Percentiles rank a stretch among this genome's conserved stretches.
phyloP scores from a whole-genome alignment of 2,113 vertebrate genomes.

The Pseudorasbora parva region DNA sequence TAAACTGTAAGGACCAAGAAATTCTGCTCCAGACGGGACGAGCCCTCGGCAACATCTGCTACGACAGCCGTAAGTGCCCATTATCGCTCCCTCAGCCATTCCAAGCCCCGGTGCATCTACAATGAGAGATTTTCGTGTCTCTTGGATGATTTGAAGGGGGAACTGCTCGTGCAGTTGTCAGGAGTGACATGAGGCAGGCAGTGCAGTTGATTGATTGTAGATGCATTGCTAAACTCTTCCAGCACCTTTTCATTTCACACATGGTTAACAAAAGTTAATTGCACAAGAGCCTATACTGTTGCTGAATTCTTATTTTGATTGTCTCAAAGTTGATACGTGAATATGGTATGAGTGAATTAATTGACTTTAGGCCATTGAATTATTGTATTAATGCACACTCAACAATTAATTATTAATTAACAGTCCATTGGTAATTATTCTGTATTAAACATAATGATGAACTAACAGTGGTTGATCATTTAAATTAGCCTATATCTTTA shows the following conservation, averaged over 20 bases:
- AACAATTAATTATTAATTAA: not conserved
- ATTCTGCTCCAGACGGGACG: constrained; percentile 95
- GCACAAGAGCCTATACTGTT: not conserved
- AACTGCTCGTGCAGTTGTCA: constrained; percentile 5
- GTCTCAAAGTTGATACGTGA: not conserved
- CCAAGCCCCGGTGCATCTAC: not conserved
- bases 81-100: not conserved
- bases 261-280: not conserved
- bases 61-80: constrained; percentile 95
- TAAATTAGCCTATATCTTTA: not conserved
- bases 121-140: not conserved
- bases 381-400: not conserved
- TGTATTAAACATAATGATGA: not conserved
- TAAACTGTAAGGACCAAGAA: constrained; percentile 93
- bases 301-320: not conserved
- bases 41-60: constrained; percentile 98
- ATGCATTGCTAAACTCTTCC: not conserved
- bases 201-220: not conserved
- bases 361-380: not conserved
- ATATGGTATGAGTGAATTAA: not conserved
- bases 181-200: constrained; percentile 6
- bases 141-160: not conserved
- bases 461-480: not conserved
- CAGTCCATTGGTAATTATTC: not conserved
- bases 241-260: not conserved